Evolutionary conservation across 2,797 vertebrate genomes (phyloP).

Genomic region (Remorina albescens): DNA sequence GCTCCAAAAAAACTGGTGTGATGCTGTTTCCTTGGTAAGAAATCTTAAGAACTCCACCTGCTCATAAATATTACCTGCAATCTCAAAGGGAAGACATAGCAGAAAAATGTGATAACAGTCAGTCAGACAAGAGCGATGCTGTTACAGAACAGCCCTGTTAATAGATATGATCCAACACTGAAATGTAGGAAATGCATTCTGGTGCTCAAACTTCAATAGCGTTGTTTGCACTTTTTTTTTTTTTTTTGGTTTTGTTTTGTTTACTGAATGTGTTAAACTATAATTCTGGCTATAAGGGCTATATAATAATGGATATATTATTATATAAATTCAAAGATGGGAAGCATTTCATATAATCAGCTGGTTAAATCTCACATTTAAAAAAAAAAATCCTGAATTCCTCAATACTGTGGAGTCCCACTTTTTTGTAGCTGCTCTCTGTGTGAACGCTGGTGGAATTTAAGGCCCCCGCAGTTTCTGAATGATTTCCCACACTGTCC

Average conservation of each 20-base stretch:
- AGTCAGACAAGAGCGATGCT: not conserved
- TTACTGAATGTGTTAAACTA: not conserved
- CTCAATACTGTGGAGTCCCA: not conserved
- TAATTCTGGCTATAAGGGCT: not conserved
- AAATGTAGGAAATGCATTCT: not conserved
- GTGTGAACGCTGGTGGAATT: constrained; percentile 83
- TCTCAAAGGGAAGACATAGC: not conserved
- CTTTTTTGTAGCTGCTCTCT: constrained; percentile 44
- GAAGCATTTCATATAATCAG: not conserved
- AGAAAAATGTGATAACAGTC: not conserved
- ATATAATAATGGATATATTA: not conserved
- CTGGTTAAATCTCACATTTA: not conserved
- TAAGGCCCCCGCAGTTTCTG: constrained; percentile 82
- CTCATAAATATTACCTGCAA: not conserved
- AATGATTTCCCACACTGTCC: constrained; percentile 84
- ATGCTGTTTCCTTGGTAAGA: not conserved
- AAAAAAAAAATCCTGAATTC: not conserved
- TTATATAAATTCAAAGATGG: not conserved
- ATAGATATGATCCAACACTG: not conserved
- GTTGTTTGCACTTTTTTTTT: not conserved
- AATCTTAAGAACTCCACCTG: not conserved
- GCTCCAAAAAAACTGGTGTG: not conserved
- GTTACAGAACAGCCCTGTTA: not conserved
- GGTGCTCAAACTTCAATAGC: not conserved
- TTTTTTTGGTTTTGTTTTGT: no score